Conservation (phyloP, 2,797 vertebrate species). For the Phalloptychus januarius region DNA sequence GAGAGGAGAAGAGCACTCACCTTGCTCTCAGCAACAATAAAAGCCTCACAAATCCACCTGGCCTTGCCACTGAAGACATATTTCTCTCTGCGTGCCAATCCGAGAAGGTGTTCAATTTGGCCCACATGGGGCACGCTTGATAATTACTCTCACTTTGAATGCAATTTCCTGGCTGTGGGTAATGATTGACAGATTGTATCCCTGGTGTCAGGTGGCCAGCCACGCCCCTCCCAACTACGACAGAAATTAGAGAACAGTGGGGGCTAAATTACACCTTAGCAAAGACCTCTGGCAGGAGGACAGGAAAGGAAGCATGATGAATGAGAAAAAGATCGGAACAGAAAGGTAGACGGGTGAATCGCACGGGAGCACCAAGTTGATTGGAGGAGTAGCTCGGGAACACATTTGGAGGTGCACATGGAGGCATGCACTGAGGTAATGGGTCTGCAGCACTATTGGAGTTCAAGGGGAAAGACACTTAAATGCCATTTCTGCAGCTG, state of each 20-base stretch:
- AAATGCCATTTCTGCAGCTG: slow-evolving; percentile 75
- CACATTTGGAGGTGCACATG: slow-evolving; percentile 53
- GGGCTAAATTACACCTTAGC: slow-evolving; percentile 81
- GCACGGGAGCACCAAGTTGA: slow-evolving; percentile 70
- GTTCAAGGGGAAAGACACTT: slow-evolving; percentile 75
- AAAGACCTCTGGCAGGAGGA: slow-evolving; percentile 77
- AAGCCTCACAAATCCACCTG: slow-evolving; percentile 50
- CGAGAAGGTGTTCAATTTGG: slow-evolving; percentile 65
- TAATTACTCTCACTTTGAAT: slow-evolving; percentile 78
- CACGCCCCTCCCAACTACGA: slow-evolving; percentile 76
- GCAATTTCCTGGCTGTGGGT: slow-evolving; percentile 73
- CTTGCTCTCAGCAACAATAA: slow-evolving; percentile 50
- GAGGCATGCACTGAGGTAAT: slow-evolving; percentile 60
- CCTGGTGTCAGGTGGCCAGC: slow-evolving; percentile 73
- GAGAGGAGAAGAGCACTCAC: slow-evolving; percentile 42
- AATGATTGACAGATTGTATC: slow-evolving; percentile 81
- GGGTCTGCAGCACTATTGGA: slow-evolving; percentile 70
- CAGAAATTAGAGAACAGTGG: slow-evolving; percentile 80
- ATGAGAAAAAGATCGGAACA: slow-evolving; percentile 71
- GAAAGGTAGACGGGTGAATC: slow-evolving; percentile 70
- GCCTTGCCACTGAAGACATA: slow-evolving; percentile 49
- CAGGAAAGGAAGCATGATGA: slow-evolving; percentile 76
- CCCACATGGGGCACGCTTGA: slow-evolving; percentile 76
- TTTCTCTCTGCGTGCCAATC: slow-evolving; percentile 50
- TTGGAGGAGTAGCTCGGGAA: slow-evolving; percentile 71